A percentile compares a stretch with the other conserved stretches of the same genome.
Conservation (phyloP, 1,140 invertebrate species). For the Microplitis demolitor region DNA sequence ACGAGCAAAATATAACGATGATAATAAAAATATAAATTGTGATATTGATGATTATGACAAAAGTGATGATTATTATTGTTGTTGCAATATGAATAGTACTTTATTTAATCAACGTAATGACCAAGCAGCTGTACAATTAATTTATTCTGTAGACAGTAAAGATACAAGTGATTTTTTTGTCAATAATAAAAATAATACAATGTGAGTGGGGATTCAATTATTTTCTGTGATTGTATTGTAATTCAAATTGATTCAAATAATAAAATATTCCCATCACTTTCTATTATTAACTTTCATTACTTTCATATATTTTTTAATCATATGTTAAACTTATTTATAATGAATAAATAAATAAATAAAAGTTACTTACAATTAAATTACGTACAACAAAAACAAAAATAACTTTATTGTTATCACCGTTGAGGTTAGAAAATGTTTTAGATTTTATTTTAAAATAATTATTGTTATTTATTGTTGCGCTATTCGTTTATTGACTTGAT, state of each 20-base stretch:
- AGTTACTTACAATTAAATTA: no score
- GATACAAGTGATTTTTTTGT: not conserved
- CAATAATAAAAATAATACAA: conserved; percentile 22
- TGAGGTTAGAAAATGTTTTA: no score
- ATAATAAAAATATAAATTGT: not conserved
- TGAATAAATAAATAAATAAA: no score
- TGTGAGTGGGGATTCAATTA: conserved; percentile 30
- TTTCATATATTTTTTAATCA: no score
- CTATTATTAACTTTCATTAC: no score
- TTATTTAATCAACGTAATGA: not conserved
- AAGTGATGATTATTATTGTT: not conserved
- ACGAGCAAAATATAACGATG: not conserved
- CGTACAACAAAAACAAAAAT: no score
- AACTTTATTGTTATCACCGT: no score
- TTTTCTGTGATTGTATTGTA: not conserved
- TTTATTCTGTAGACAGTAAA: not conserved
- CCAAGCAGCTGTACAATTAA: not conserved
- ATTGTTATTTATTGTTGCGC: no score
- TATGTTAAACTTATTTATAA: no score
- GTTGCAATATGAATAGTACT: not conserved
- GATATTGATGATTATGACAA: no score
- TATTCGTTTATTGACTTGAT: no score
- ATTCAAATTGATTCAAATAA: not conserved
- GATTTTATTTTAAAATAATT: no score
- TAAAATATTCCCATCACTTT: not conserved